Percentiles rank a stretch among this genome's conserved stretches.
These are phyloP conservation scores for Tauraco hartlaubi DNA, from an alignment of 2,797 vertebrate species.

Conservation along the genomic window DNA sequence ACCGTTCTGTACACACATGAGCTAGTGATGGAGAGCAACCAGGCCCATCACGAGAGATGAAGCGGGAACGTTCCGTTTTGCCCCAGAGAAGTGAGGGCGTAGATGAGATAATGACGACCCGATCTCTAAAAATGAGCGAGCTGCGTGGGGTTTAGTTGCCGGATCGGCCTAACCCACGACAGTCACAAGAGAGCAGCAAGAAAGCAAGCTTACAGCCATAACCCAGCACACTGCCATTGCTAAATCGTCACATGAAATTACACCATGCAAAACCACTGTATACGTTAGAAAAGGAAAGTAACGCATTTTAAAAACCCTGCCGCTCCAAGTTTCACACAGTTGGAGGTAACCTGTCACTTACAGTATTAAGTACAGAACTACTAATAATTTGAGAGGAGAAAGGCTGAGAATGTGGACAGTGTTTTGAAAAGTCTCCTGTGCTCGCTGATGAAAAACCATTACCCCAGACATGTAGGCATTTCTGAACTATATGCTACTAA, in stretches of 20 bases:
- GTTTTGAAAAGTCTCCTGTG: neutral
- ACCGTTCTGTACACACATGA: accelerated
- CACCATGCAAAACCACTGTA: neutral
- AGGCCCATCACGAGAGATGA: no score
- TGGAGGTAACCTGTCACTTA: neutral
- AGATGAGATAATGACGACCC: no score
- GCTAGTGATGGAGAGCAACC: no score
- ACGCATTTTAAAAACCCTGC: neutral
- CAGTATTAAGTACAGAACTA: neutral
- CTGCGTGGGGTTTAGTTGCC: no score
- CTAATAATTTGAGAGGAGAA: neutral
- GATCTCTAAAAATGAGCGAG: no score
- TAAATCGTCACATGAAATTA: neutral
- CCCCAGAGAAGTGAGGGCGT: no score
- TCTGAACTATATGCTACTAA: neutral
- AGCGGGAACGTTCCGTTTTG: no score
- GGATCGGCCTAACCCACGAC: no score
- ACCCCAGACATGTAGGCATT: neutral
- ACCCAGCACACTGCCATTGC: neutral
- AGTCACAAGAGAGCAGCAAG: neutral
- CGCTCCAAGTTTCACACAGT: neutral
- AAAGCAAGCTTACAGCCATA: neutral
- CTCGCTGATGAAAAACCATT: neutral
- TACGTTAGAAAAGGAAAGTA: neutral
- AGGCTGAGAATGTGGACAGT: neutral